Conservation (phyloP, 2,888 invertebrate species). For the Philhelius pedissequus region DNA sequence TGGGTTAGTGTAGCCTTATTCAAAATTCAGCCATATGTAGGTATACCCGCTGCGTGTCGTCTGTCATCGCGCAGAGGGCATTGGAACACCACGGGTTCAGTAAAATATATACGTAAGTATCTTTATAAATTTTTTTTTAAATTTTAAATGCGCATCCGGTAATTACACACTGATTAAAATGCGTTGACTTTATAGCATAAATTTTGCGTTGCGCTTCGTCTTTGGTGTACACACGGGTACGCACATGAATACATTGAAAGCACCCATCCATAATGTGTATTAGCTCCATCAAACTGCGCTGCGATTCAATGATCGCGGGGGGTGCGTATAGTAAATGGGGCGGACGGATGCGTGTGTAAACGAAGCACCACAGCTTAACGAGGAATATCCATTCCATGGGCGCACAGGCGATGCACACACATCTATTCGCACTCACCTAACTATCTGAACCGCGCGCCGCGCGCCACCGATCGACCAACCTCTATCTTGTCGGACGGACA, state of each 20-base stretch:
- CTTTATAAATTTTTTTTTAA: not conserved
- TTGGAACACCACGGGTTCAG: not conserved
- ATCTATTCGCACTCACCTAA: constrained; percentile 43
- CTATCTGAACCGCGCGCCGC: not conserved
- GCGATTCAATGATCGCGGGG: constrained; percentile 62
- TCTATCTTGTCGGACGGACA: not conserved
- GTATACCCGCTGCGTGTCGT: not conserved
- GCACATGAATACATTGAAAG: constrained; percentile 29
- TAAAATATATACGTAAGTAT: not conserved
- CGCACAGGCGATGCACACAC: constrained; percentile 25
- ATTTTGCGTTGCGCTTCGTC: constrained; percentile 51
- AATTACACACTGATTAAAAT: constrained; percentile 79
- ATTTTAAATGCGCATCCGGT: constrained; percentile 74
- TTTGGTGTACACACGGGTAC: constrained; percentile 25
- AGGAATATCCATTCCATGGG: constrained; percentile 24
- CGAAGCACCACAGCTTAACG: constrained; percentile 19
- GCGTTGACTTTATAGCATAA: constrained; percentile 73
- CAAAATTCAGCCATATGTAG: not conserved
- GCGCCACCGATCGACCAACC: not conserved
- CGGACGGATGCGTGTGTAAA: constrained; percentile 57
- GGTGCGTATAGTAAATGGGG: constrained; percentile 60
- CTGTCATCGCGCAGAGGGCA: not conserved
- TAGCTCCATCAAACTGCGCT: constrained; percentile 22
- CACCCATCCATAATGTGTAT: constrained; percentile 12
- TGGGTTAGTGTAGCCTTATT: not conserved